Base-by-base conservation (phyloP, 2,888 invertebrate genomes). In the Dasypolia templi region DNA sequence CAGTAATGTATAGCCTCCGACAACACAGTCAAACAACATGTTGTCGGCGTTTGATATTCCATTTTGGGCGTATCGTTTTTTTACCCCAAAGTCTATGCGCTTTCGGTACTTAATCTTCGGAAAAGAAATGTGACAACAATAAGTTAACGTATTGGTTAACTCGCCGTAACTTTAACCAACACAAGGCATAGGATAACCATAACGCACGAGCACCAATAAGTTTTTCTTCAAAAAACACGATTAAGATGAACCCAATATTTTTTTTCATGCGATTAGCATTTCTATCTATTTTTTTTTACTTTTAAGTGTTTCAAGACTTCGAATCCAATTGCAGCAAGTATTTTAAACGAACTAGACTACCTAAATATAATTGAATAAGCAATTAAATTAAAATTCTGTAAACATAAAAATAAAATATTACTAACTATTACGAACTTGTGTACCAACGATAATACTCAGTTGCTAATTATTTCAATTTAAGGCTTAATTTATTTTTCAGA, bases 11-110 rank as follows among this genome's bases (percentile, higher is more conserved):
- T 67, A n/a, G 63, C 55, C 32, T n/a, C 14, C 2, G 46, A 22
- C 42, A 70, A 70, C 70, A 72, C 67, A 32, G 9, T 14, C 49
- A 51, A 44, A 59, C 49, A 65, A 62, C 66, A 70, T 42, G 42
- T 62, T 44, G 62, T 67, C 32, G 32, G 12, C 35, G 32, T 58
- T 56, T 65, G 49, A 56, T 62, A 63, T 77, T 73, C 62, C 42
- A 65, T 56, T 62, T 61, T 56, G 5, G 65, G n/a, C 17, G 35
- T 46, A 2, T 44, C n/a, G n/a, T 35, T 58, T 51, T 72, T 46
- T 73, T 1, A n/a, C 4, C 26, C 3, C 11, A 29, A 49, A 17
- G 26, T 5, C 46, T 1, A 1, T 22, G 4, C 9, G 22, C 17
- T 1, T 49, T 35, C 17, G 22, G 17, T 9, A n/a, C 0, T n/a